A percentile compares a stretch with the other conserved stretches of the same genome.
Conservation (phyloP, 2,113 vertebrate genomes). For the Heterocephalus glaber region DNA sequence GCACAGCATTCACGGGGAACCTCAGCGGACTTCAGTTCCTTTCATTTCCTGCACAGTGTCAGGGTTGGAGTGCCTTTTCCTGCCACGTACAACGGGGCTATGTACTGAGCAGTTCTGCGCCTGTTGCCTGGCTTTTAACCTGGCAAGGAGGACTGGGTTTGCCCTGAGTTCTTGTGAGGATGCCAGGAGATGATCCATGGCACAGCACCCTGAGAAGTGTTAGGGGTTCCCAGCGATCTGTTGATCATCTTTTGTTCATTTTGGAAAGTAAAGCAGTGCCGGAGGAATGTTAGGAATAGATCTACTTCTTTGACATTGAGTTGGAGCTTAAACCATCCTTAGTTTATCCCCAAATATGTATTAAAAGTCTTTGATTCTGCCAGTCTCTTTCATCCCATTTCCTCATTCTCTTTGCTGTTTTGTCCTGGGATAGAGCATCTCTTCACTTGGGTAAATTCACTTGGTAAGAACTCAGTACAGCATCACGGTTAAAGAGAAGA, state of each 20-base stretch:
- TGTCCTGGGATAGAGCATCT: background rate
- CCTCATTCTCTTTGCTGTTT: background rate
- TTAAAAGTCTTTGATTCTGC: background rate
- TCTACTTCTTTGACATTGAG: slow-evolving; percentile 9
- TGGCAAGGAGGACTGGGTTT: background rate
- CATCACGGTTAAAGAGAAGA: background rate
- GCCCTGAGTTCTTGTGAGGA: background rate
- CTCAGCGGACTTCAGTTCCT: background rate
- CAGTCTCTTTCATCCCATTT: fast-evolving
- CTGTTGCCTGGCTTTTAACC: background rate
- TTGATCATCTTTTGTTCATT: background rate
- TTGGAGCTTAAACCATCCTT: background rate
- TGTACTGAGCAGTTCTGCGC: background rate
- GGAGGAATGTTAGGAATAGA: background rate
- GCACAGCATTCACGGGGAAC: fast-evolving
- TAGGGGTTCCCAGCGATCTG: background rate
- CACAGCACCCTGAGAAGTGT: background rate
- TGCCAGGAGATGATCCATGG: background rate
- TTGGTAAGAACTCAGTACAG: background rate
- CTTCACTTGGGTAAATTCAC: background rate
- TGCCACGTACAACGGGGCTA: background rate
- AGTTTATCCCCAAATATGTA: background rate
- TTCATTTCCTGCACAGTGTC: background rate
- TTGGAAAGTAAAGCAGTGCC: background rate
- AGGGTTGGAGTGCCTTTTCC: background rate